A percentile compares a stretch with the other conserved stretches of the same genome.
Conservation (phyloP, 1,140 invertebrate genomes). For the Drosophila orosa region DNA sequence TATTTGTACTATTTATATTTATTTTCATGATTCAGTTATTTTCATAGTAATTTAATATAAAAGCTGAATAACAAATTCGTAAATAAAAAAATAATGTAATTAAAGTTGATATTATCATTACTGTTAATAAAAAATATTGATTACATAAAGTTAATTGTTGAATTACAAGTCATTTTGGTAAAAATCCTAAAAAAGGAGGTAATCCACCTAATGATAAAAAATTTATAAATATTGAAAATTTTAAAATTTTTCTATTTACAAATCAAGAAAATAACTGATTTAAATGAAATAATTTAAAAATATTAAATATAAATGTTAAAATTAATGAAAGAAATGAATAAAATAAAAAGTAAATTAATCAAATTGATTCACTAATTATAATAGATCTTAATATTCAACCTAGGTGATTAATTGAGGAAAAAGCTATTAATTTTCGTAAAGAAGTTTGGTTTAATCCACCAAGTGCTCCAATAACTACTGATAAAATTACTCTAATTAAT, state of each 20-base stretch:
- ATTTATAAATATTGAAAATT: conserved; percentile 85
- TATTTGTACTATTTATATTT: conserved; percentile 41
- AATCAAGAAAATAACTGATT: conserved; percentile 84
- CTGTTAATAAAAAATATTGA: conserved; percentile 76
- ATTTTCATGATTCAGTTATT: conserved; percentile 69
- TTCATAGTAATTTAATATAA: conserved; percentile 84
- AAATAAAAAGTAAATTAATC: conserved; percentile 82
- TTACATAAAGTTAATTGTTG: conserved; percentile 84
- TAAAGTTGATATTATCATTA: conserved; percentile 85
- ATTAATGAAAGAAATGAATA: conserved; percentile 83
- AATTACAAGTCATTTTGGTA: conserved; percentile 85
- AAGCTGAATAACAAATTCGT: conserved; percentile 82
- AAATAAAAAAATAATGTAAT: conserved; percentile 85
- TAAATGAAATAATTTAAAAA: conserved; percentile 84
- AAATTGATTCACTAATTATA: conserved; percentile 82
- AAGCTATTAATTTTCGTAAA: conserved; percentile 85
- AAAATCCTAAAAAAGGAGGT: conserved; percentile 86
- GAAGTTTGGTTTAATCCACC: conserved; percentile 85
- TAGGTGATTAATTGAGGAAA: conserved; percentile 86
- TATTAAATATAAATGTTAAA: conserved; percentile 84
- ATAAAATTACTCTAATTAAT: conserved; percentile 82
- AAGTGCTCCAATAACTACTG: conserved; percentile 79
- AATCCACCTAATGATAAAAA: conserved; percentile 85
- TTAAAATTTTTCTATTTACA: conserved; percentile 77
- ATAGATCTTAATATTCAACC: conserved; percentile 84